These are phyloP conservation scores for Ceyx melanurus DNA, from an alignment of 2,113 vertebrate genomes.

Conservation along the genomic window DNA sequence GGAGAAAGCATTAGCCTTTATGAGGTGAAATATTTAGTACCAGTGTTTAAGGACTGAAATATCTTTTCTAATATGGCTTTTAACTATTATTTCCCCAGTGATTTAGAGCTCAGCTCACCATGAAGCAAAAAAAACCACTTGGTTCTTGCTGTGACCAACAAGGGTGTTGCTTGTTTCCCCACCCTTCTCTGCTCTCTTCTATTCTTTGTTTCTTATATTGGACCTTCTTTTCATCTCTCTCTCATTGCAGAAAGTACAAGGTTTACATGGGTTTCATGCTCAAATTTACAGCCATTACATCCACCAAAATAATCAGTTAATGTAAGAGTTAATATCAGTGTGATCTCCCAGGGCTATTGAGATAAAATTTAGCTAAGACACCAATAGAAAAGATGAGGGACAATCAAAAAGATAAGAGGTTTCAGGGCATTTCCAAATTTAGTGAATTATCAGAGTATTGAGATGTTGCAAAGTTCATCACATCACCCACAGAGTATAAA, in stretches of 20 bases:
- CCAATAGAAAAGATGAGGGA: background rate
- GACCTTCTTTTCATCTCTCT: background rate
- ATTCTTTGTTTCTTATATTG: background rate
- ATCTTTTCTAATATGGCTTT: background rate
- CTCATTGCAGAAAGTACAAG: background rate
- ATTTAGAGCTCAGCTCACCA: background rate
- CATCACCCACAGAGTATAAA: background rate
- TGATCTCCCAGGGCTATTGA: background rate
- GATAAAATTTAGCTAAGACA: background rate
- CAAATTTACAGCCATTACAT: background rate
- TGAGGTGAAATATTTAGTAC: conserved; percentile 12
- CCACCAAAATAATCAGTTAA: background rate
- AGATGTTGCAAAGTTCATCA: background rate
- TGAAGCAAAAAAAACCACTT: background rate
- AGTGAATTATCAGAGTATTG: too few relatives aligned
- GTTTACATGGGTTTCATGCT: background rate
- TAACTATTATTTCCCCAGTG: background rate
- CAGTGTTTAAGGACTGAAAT: background rate
- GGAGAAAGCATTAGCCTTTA: background rate
- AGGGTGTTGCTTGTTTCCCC: background rate
- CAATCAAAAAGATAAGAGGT: background rate
- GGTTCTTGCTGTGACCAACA: background rate
- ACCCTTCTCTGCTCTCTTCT: background rate
- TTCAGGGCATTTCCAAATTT: background rate
- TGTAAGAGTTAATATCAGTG: background rate